These are phyloP conservation scores for Listronotus oregonensis DNA, from an alignment of 1,140 invertebrate species.

Conservation along the genomic window DNA sequence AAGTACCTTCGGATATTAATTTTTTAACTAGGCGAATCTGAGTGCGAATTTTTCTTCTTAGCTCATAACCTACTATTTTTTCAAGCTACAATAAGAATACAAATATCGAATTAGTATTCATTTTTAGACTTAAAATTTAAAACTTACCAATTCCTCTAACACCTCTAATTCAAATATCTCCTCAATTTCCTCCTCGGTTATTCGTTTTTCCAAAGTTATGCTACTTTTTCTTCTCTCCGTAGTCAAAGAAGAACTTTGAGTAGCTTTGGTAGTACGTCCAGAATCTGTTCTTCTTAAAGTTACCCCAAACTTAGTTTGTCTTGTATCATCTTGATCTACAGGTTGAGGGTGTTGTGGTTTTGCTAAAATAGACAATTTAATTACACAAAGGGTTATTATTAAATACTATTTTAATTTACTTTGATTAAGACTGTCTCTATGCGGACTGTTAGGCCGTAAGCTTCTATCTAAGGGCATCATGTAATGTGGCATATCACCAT, in stretches of 20 bases:
- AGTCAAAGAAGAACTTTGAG: constrained; percentile 33
- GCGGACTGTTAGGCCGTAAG: constrained; percentile 45
- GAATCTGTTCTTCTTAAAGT: constrained; percentile 62
- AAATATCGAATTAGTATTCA: constrained; percentile 4
- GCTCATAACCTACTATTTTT: constrained; percentile 73
- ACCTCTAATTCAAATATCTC: constrained; percentile 71
- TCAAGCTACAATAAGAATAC: constrained; percentile 66
- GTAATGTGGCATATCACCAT: constrained; percentile 50
- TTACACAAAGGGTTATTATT: not conserved
- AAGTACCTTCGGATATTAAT: constrained; percentile 57
- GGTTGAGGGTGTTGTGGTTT: constrained; percentile 12
- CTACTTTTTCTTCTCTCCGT: constrained; percentile 48
- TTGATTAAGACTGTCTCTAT: constrained; percentile 37
- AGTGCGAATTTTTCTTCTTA: constrained; percentile 72
- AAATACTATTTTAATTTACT: constrained; percentile 5
- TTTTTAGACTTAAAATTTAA: not conserved
- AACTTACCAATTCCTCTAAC: constrained; percentile 69
- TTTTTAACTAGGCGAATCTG: constrained; percentile 73
- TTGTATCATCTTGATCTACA: constrained; percentile 41
- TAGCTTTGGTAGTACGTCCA: constrained; percentile 55
- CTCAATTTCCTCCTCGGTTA: constrained; percentile 64
- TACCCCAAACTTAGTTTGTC: constrained; percentile 67
- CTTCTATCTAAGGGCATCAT: constrained; percentile 52
- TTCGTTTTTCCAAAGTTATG: constrained; percentile 34
- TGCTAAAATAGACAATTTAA: not conserved